These are phyloP conservation scores for Margaritifera margaritifera DNA, from an alignment of 2,888 invertebrate genomes.

Conservation along the genomic window DNA sequence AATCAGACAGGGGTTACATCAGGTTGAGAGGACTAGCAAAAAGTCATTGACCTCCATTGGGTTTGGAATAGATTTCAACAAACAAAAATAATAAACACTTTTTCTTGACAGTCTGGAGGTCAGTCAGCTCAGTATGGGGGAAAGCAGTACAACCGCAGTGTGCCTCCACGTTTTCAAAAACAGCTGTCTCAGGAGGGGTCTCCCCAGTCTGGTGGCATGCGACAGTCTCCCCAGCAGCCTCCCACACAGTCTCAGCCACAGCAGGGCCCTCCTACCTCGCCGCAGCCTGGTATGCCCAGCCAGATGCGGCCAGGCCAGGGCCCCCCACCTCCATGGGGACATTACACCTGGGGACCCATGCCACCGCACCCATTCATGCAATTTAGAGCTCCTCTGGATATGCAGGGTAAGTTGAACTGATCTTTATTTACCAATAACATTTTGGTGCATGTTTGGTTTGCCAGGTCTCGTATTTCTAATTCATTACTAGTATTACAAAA, in stretches of 20 bases:
- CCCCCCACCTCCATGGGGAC: constrained; percentile 63
- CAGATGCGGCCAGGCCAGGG: constrained; percentile 67
- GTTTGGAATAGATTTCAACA: not conserved
- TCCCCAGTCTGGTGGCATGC: constrained; percentile 19
- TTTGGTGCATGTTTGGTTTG: too few species aligned
- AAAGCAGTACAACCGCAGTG: constrained; percentile 83
- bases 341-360: constrained; percentile 49
- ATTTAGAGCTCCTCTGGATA: constrained; percentile 64
- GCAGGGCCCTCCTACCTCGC: constrained; percentile 49
- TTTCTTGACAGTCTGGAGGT: constrained; percentile 37
- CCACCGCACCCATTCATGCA: constrained; percentile 64
- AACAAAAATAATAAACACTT: not conserved
- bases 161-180: constrained; percentile 82
- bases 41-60: too few species aligned
- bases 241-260: constrained; percentile 29
- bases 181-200: constrained; percentile 52
- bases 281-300: constrained; percentile 42
- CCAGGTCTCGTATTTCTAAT: too few species aligned
- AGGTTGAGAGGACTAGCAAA: too few species aligned
- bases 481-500: too few species aligned
- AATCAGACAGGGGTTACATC: too few species aligned
- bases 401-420: constrained; percentile 51
- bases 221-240: constrained; percentile 26
- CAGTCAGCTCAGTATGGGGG: constrained; percentile 60
- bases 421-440: too few species aligned